Percentiles rank a stretch among this genome's conserved stretches.
Conservation (phyloP, 1,140 invertebrate species). For the Trichogramma pretiosum region DNA sequence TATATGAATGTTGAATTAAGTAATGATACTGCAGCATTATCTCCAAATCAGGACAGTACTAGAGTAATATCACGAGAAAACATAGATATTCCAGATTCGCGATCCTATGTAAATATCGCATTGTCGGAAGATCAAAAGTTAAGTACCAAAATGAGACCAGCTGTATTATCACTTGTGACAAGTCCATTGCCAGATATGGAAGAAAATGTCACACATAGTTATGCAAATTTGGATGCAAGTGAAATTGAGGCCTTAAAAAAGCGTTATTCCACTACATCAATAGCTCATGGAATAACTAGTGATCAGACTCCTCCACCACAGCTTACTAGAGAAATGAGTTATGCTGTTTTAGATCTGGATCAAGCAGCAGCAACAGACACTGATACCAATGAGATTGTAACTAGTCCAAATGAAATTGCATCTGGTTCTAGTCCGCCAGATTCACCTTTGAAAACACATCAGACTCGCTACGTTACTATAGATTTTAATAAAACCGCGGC, state of each 20-base stretch:
- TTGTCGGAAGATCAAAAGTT: too few species aligned
- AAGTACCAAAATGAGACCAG: conserved; percentile 24
- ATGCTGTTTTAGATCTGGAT: conserved; percentile 68
- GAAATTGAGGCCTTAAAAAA: conserved; percentile 48
- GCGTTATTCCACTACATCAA: conserved; percentile 28
- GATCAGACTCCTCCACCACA: conserved; percentile 42
- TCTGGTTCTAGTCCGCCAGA: conserved; percentile 43
- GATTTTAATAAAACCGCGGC: conserved; percentile 89
- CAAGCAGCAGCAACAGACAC: conserved; percentile 14
- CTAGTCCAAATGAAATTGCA: too few species aligned
- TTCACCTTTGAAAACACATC: conserved; percentile 49
- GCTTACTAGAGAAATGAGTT: conserved; percentile 57
- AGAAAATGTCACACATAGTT: conserved; percentile 46
- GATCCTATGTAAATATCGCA: too few species aligned
- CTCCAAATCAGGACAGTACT: not conserved
- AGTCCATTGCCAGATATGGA: conserved; percentile 29
- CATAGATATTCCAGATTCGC: too few species aligned
- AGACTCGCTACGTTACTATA: conserved; percentile 78
- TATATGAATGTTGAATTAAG: conserved; percentile 41
- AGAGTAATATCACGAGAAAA: too few species aligned
- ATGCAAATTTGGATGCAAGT: conserved; percentile 57
- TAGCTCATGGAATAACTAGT: conserved; percentile 42
- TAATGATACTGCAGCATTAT: conserved; percentile 24
- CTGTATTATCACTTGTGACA: conserved; percentile 27
- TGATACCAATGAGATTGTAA: too few species aligned